Conservation (phyloP, 2,113 vertebrate species). For the Neopipo cinnamomea region DNA sequence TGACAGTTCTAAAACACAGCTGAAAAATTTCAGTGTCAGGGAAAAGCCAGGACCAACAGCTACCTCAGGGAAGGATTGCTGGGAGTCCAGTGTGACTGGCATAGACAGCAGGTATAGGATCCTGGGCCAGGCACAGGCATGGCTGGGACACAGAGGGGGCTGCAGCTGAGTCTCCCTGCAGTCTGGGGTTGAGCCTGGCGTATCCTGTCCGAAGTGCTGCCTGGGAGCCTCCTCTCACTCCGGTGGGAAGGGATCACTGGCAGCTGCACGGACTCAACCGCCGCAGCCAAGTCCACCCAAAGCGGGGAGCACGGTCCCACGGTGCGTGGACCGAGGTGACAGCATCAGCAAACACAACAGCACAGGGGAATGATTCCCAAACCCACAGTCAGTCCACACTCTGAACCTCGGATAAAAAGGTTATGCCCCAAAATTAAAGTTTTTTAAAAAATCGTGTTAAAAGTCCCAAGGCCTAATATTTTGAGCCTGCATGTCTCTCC, state of each 20-base stretch:
- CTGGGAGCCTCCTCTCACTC: neutral
- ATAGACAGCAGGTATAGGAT: neutral
- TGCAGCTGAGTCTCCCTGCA: neutral
- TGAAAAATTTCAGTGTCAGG: neutral
- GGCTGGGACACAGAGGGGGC: neutral
- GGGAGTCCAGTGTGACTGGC: neutral
- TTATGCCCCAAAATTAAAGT: neutral
- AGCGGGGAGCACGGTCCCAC: fast-evolving
- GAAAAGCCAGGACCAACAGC: neutral
- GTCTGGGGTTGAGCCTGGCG: neutral
- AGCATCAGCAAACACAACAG: neutral
- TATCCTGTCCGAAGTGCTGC: neutral
- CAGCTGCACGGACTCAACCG: neutral
- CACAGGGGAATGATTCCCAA: neutral
- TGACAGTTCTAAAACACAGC: neutral
- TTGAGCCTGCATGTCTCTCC: neutral
- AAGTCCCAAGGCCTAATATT: neutral
- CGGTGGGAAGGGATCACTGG: neutral
- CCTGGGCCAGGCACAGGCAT: too few species aligned
- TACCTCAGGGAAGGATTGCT: neutral
- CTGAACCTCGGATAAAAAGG: neutral
- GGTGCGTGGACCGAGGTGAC: fast-evolving
- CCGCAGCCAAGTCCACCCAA: neutral
- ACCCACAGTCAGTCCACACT: neutral
- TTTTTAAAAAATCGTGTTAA: neutral